Percentiles rank a stretch among this genome's conserved stretches.
Evolutionary conservation across 2,888 invertebrate genomes (phyloP).

Genomic region (Tridacna crocea): DNA sequence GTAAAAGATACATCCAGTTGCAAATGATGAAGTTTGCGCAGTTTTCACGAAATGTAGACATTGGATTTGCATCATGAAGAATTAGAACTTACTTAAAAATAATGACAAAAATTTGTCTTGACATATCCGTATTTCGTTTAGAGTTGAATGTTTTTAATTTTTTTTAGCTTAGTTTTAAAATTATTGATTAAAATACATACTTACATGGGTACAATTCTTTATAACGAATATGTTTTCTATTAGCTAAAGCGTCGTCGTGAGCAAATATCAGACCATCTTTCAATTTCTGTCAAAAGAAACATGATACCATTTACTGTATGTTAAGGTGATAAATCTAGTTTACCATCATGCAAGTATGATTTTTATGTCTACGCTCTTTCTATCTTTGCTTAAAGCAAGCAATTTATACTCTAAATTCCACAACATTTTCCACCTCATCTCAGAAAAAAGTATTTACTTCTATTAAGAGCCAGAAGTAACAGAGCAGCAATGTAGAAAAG

Average conservation of each 20-base stretch:
- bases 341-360: not conserved
- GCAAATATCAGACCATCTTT: slow-evolving; percentile 4
- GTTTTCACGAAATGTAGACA: too few relatives aligned
- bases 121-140: too few relatives aligned
- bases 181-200: not conserved
- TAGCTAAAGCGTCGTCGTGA: not conserved
- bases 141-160: too few relatives aligned
- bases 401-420: too few relatives aligned
- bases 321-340: not conserved
- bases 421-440: not conserved
- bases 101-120: too few relatives aligned
- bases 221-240: slow-evolving; percentile 13
- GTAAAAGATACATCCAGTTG: too few relatives aligned
- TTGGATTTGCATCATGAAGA: too few relatives aligned
- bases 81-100: too few relatives aligned
- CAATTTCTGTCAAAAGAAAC: not conserved
- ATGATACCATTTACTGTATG: not conserved
- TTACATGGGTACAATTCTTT: slow-evolving; percentile 14
- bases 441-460: not conserved
- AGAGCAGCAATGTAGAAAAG: too few relatives aligned
- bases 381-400: not conserved
- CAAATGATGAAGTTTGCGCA: too few relatives aligned
- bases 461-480: too few relatives aligned
- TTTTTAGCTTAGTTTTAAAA: too few relatives aligned
- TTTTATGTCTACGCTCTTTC: not conserved